Base-by-base conservation (phyloP, 2,113 vertebrate genomes). In the Nestor notabilis region DNA sequence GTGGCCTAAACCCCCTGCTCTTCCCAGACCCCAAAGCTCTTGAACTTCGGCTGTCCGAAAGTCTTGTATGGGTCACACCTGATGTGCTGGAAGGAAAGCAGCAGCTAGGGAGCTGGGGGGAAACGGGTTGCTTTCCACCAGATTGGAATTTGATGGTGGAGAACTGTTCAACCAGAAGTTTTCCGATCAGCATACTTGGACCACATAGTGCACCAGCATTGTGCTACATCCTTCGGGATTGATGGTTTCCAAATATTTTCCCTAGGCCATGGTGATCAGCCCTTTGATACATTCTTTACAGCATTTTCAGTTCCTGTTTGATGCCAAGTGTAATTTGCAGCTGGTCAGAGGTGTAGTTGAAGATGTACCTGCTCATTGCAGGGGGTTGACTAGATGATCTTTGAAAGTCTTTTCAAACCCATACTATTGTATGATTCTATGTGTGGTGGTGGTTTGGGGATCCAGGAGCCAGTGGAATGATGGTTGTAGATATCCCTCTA, bases 401-500 rank as follows among this genome's bases (percentile, higher is more conserved):
- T 58, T 58, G 21, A 58, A 58, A 33, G 33, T 35, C 56, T 21
- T 21, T 35, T 58, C 56, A 20, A 58, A 58, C 33, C 33, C 6
- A 10, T 16, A 23, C 33, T 24, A 58, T 23, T 58, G 20, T 35
- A 58, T 13, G 33, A 35, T 58, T 35, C n/a, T 58, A 24, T 11
- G n/a, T 4, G 24, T 7, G 20, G 55, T 0, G 12, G 37, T 27
- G 68, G 16, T 71, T 44, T 25, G 56, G n/a, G 0, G 3, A 27
- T 17, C 18, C 7, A 8, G 50, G 4, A 52, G 8, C 13, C 0
- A 1, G 52, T 15, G 68, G 35, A 80, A 88, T 53, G 80, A 13
- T 49, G 93, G 94, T 52, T 83, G 64, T 9, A 85, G 90, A 89
- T 83, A 90, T 63, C 92, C 92, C 92, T 89, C 90, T 96, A 95